Evolutionary conservation across 2,113 vertebrate species (phyloP).

Genomic region (Gambusia affinis): DNA sequence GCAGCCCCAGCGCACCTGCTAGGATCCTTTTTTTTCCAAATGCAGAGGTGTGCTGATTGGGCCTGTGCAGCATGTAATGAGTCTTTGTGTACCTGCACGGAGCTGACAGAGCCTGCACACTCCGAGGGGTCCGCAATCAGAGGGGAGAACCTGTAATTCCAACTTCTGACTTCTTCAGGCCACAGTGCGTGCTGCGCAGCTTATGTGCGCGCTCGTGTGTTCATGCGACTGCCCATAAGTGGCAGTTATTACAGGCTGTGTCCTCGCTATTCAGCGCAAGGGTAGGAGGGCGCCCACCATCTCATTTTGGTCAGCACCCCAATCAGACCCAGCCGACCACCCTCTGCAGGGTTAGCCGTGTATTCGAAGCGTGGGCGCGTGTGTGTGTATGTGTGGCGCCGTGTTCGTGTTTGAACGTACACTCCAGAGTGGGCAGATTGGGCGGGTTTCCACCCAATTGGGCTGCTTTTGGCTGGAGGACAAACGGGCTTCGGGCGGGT

Average conservation of each 20-base stretch:
- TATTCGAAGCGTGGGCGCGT: not conserved
- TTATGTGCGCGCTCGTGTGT: conserved; percentile 38
- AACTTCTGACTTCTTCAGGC: conserved; percentile 46
- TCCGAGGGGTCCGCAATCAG: conserved; percentile 59
- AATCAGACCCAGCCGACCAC: conserved; percentile 59
- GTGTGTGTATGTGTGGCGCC: conserved; percentile 1
- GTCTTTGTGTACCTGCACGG: conserved; percentile 21
- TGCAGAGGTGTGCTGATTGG: conserved; percentile 56
- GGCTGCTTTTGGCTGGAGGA: no score
- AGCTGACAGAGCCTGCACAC: conserved; percentile 25
- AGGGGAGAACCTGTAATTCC: conserved; percentile 54
- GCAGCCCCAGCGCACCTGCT: conserved; percentile 19
- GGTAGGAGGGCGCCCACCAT: conserved; percentile 31
- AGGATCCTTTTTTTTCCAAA: conserved; percentile 34
- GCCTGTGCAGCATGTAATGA: conserved; percentile 40
- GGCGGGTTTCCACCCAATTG: no score
- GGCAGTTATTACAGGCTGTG: conserved; percentile 48
- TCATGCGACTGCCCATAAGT: conserved; percentile 31
- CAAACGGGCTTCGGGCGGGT: no score
- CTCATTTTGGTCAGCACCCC: conserved; percentile 65
- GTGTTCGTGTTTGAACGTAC: conserved; percentile 1
- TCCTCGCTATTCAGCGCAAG: conserved; percentile 28
- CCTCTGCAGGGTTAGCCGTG: conserved; percentile 26
- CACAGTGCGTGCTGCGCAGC: conserved; percentile 7
- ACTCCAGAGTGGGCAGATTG: no score